Base-by-base conservation (phyloP, 1,140 invertebrate genomes). In the Caenorhabditis briggsae region DNA sequence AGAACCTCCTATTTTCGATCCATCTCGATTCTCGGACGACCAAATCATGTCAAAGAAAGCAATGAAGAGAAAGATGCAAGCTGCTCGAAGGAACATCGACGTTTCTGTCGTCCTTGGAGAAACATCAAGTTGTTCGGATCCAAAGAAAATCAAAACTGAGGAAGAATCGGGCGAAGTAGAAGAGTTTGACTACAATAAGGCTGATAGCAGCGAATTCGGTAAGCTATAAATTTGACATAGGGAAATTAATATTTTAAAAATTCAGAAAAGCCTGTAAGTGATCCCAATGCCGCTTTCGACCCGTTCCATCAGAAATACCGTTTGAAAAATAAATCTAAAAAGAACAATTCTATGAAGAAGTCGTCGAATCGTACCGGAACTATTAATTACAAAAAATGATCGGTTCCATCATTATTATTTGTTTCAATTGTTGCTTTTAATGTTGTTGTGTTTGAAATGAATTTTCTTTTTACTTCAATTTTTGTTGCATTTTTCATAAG, bases 21-120 rank as follows among this genome's bases (percentile, higher is more conserved):
- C 53, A 7, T 59, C 82, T 18, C 61, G 64, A 20, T 82, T 64
- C 43, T 58, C 59, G 2, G 82, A 82, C 59, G 64, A 74, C 23
- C 61, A 85, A 25, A 5, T 74, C 5, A 20, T 74, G 46, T 53
- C 84, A 16, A 85, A 85, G 46, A 85, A 85, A 23, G 84, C 61
- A 6, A 70, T 85, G 64, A 65, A 64, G 18, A 23, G 84, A 53
- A 74, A 82, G 61, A 74, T 59, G 46, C 58, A 64, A 18, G 58
- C 25, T 16, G 82, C 53, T 9, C 53, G 25, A 41, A 56, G 55
- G 41, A 83, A 83, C 20, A 83, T 83, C 41, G 82, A 58, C 58
- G 82, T 83, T 2, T 56, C 56, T 83, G 55, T 58, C 3, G 53
- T 59, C 2, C 55, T 83, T 18, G 56, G 56, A 41, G 82, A 58